These are phyloP conservation scores for Vollenhovia emeryi DNA, from an alignment of 1,140 invertebrate species.

Conservation along the genomic window DNA sequence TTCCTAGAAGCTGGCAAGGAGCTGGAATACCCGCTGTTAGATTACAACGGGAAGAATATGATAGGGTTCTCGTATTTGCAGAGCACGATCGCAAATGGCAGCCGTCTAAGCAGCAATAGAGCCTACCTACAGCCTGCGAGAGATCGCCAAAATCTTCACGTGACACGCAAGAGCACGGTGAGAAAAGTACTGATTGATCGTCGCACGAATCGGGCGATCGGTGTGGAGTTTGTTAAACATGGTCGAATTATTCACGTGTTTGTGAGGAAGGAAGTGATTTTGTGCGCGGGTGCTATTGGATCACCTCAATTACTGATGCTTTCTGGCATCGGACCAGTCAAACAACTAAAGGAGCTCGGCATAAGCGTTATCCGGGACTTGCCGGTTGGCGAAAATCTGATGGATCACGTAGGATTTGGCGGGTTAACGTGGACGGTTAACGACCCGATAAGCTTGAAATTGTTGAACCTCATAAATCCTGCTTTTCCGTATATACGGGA, in stretches of 20 bases:
- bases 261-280: constrained; percentile 91
- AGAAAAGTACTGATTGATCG: constrained; percentile 91
- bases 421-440: constrained; percentile 89
- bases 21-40: constrained; percentile 88
- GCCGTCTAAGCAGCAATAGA: constrained; percentile 90
- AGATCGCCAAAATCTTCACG: constrained; percentile 88
- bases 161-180: constrained; percentile 88
- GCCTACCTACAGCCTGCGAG: constrained; percentile 90
- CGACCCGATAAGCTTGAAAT: constrained; percentile 79
- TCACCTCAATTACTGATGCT: constrained; percentile 93
- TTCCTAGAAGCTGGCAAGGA: constrained; percentile 90
- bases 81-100: constrained; percentile 89
- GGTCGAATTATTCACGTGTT: constrained; percentile 86
- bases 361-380: constrained; percentile 89
- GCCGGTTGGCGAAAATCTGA: constrained; percentile 92
- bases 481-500: constrained; percentile 79
- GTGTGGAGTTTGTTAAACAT: constrained; percentile 87
- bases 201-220: constrained; percentile 86
- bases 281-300: constrained; percentile 91
- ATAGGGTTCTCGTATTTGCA: constrained; percentile 89
- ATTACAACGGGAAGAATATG: constrained; percentile 90
- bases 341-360: constrained; percentile 88
- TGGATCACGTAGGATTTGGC: constrained; percentile 92
- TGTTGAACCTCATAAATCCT: constrained; percentile 63
- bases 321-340: constrained; percentile 91